Evolutionary conservation across 2,797 vertebrate genomes (phyloP).

Genomic region (Acanthurus tractus): DNA sequence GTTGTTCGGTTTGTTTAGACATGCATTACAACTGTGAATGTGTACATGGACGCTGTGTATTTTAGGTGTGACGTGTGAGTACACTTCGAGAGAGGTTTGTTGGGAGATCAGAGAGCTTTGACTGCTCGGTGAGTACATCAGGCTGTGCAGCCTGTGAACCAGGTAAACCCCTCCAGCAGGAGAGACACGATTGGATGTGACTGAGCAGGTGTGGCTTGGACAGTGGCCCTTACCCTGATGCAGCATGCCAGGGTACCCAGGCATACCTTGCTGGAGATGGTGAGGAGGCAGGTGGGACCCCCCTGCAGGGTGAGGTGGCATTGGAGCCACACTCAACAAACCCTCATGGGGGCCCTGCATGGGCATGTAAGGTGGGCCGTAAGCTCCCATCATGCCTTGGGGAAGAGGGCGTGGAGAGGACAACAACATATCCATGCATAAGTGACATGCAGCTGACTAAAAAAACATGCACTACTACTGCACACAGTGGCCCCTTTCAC

Average conservation of each 20-base stretch:
- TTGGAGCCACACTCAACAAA: constrained; percentile 98
- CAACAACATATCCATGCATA: constrained; percentile 97
- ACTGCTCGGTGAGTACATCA: constrained; percentile 44
- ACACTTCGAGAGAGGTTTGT: constrained; percentile 23
- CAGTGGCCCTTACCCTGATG: constrained; percentile 94
- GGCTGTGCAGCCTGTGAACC: constrained; percentile 69
- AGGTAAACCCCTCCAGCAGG: constrained; percentile 85
- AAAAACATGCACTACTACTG: constrained; percentile 83
- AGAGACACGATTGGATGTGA: constrained; percentile 85
- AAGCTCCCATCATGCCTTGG: constrained; percentile 99
- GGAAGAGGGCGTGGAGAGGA: constrained; percentile 84
- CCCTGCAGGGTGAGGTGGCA: constrained; percentile 96
- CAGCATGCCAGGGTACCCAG: constrained; percentile 95
- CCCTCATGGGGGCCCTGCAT: constrained; percentile 99
- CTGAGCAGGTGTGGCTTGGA: constrained; percentile 81
- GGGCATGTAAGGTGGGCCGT: constrained; percentile 96
- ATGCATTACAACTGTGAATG: constrained; percentile 61
- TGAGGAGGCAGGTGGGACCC: constrained; percentile 87
- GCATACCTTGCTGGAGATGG: constrained; percentile 96
- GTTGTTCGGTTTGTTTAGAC: constrained; percentile 50
- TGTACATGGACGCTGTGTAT: constrained; percentile 31
- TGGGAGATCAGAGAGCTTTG: constrained; percentile 34
- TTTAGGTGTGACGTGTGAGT: constrained; percentile 37
- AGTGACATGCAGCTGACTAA: constrained; percentile 94
- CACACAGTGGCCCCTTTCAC: constrained; percentile 70